phyloP scores from a whole-genome alignment of 2,113 vertebrate species.

The Misgurnus mizolepis region DNA sequence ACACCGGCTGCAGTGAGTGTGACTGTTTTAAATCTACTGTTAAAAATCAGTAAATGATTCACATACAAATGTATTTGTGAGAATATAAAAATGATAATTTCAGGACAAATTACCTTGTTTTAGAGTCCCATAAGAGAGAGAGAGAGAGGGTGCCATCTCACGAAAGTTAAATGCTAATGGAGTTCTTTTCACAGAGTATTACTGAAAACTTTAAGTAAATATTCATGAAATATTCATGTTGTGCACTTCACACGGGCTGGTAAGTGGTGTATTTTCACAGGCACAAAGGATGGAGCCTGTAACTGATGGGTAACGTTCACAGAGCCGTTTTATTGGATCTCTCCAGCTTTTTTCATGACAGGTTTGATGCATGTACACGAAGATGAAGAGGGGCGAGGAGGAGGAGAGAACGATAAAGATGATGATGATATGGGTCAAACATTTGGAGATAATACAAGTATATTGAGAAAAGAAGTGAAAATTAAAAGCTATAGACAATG shows the following conservation, averaged over 20 bases:
- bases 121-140: conserved; percentile 56
- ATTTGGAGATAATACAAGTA: too few species aligned
- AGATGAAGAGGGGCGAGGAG: too few species aligned
- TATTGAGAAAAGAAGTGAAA: too few species aligned
- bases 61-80: conserved; percentile 56
- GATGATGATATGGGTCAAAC: too few species aligned
- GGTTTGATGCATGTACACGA: too few species aligned
- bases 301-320: background rate
- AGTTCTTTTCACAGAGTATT: conserved; percentile 33
- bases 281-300: background rate
- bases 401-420: too few species aligned
- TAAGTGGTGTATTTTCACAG: conserved; percentile 27
- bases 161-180: conserved; percentile 33
- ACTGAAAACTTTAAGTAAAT: conserved; percentile 18
- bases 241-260: background rate
- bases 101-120: conserved; percentile 59
- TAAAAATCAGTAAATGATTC: conserved; percentile 70
- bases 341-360: too few species aligned
- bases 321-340: too few species aligned
- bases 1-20: conserved; percentile 61
- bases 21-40: conserved; percentile 45
- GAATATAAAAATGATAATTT: conserved; percentile 61
- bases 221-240: conserved; percentile 38
- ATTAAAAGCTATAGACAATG: too few species aligned
- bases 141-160: conserved; percentile 44